These are phyloP conservation scores for Hyles lineata DNA, from an alignment of 2,888 invertebrate genomes.

Conservation along the genomic window DNA sequence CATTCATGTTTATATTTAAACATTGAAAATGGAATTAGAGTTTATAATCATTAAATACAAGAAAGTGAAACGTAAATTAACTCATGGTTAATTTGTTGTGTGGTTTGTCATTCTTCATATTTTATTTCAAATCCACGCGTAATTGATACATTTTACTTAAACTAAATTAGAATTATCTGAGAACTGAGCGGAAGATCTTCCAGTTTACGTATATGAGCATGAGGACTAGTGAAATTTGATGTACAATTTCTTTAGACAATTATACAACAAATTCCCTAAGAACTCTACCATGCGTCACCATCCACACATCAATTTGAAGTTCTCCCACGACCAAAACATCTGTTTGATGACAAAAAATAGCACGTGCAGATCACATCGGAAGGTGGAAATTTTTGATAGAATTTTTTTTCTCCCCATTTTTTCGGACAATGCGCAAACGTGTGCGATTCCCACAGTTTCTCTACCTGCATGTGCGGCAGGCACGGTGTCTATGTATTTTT, in stretches of 20 bases:
- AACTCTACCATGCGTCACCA: neutral
- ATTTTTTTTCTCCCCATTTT: slow-evolving; percentile 32
- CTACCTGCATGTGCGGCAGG: slow-evolving; percentile 48
- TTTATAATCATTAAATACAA: too few species aligned
- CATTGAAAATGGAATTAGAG: too few species aligned
- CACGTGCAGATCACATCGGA: slow-evolving; percentile 47
- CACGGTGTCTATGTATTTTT: slow-evolving; percentile 28
- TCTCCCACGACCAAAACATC: slow-evolving; percentile 37
- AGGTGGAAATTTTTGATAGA: slow-evolving; percentile 30
- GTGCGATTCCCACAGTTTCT: slow-evolving; percentile 66
- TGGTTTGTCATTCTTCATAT: too few species aligned
- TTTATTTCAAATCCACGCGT: too few species aligned
- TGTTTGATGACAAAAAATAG: slow-evolving; percentile 43
- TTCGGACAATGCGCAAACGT: slow-evolving; percentile 34
- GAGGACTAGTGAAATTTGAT: too few species aligned
- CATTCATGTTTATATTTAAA: too few species aligned
- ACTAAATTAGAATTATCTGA: too few species aligned
- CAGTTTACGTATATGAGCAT: too few species aligned
- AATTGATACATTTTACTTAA: too few species aligned
- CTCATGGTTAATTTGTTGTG: too few species aligned
- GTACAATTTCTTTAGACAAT: neutral
- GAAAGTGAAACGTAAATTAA: too few species aligned
- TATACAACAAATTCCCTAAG: neutral
- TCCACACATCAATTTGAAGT: slow-evolving; percentile 4
- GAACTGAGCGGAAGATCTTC: too few species aligned